Evolutionary conservation across 2,888 invertebrate species (phyloP).

Genomic region (Troglohyphantes excavatus): DNA sequence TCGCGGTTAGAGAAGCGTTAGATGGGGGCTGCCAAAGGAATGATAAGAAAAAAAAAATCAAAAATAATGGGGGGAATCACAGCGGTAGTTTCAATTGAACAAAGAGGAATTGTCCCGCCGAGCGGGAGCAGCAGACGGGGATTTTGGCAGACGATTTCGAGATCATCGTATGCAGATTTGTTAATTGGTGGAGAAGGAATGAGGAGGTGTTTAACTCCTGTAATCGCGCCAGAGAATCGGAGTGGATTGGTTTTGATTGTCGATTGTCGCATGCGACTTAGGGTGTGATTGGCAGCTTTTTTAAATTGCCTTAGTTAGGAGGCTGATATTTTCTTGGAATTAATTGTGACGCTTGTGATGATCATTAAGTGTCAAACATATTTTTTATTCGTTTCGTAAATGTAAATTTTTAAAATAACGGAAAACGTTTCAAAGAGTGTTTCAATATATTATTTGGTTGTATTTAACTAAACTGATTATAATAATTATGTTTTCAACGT

Average conservation of each 20-base stretch:
- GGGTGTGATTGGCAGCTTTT: too few relatives aligned
- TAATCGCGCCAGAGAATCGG: background rate
- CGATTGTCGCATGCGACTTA: too few relatives aligned
- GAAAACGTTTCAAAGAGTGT: too few relatives aligned
- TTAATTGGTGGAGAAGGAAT: conserved; percentile 25
- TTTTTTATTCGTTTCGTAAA: too few relatives aligned
- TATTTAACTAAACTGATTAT: too few relatives aligned
- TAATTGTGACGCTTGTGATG: too few relatives aligned
- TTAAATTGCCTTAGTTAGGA: too few relatives aligned
- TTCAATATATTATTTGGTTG: too few relatives aligned
- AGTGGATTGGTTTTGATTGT: background rate
- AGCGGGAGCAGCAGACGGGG: conserved; percentile 26
- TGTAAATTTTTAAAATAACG: too few relatives aligned
- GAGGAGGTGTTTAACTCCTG: background rate
- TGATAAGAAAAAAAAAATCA: conserved; percentile 37
- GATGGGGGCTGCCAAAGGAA: conserved; percentile 26
- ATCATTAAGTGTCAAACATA: too few relatives aligned
- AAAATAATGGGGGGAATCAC: background rate
- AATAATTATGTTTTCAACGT: too few relatives aligned
- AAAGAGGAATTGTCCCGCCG: conserved; percentile 24
- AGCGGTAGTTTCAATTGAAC: conserved; percentile 29
- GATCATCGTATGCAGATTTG: conserved; percentile 34
- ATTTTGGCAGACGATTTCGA: conserved; percentile 42
- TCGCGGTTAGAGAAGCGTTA: conserved; percentile 15
- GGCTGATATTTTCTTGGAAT: too few relatives aligned